Evolutionary conservation across 2,797 vertebrate genomes (phyloP).

Genomic region (Rhinogobio ventralis): DNA sequence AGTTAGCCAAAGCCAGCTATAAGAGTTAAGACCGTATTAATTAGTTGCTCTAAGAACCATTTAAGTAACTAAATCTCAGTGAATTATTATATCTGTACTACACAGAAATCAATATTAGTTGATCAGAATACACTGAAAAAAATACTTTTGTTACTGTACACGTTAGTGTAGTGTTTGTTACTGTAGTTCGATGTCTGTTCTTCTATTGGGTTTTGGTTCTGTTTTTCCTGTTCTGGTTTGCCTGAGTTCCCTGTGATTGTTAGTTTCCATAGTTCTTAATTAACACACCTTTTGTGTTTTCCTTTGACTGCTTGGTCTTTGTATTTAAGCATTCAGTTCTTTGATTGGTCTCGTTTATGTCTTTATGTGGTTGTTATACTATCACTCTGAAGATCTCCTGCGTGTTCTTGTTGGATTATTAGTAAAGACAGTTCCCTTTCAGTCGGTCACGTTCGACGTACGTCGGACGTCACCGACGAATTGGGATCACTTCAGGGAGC

Average conservation of each 20-base stretch:
- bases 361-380: not conserved
- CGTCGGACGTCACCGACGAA: too few relatives aligned
- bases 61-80: slow-evolving; percentile 15
- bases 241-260: not conserved
- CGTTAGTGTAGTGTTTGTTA: too few relatives aligned
- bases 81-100: slow-evolving; percentile 13
- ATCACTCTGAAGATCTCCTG: not conserved
- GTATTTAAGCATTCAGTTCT: not conserved
- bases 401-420: not conserved
- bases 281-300: not conserved
- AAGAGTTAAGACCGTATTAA: slow-evolving; percentile 73
- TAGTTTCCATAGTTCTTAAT: not conserved
- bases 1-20: slow-evolving; percentile 85
- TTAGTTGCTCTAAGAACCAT: slow-evolving; percentile 1
- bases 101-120: slow-evolving; percentile 14
- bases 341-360: not conserved
- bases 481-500: too few relatives aligned
- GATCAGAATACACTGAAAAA: slow-evolving; percentile 6
- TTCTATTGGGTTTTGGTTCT: not conserved
- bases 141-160: not conserved
- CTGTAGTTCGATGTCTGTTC: not conserved
- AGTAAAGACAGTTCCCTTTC: not conserved
- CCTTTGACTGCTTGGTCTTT: not conserved
- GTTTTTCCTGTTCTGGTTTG: not conserved
- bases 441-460: too few relatives aligned